These are phyloP conservation scores for Parasteatoda tepidariorum DNA, from an alignment of 1,140 invertebrate genomes.

Conservation along the genomic window DNA sequence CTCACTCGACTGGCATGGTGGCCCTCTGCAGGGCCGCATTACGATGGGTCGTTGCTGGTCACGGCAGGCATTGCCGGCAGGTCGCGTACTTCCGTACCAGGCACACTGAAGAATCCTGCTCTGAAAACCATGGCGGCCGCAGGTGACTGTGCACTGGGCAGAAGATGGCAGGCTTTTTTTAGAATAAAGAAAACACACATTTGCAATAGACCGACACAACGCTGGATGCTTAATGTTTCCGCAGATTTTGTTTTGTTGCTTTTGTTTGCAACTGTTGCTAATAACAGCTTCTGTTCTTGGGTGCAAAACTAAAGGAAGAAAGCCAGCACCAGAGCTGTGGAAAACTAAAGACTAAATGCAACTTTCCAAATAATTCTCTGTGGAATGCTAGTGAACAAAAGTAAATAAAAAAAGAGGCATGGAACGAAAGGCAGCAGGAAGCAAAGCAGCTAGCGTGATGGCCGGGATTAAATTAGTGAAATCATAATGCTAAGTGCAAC, in stretches of 20 bases:
- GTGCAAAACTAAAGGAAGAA: too few species aligned
- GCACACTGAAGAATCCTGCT: constrained; percentile 88
- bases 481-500: too few species aligned
- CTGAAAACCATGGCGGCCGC: constrained; percentile 79
- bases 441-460: too few species aligned
- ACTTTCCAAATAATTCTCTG: too few species aligned
- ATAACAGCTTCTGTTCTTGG: too few species aligned
- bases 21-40: constrained; percentile 79
- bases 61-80: constrained; percentile 84
- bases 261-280: too few species aligned
- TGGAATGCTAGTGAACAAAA: too few species aligned
- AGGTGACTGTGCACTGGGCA: constrained; percentile 80
- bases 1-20: constrained; percentile 73
- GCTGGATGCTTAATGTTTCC: constrained; percentile 42
- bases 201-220: constrained; percentile 32
- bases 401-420: too few species aligned
- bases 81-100: constrained; percentile 84
- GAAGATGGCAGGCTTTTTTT: constrained; percentile 25
- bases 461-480: too few species aligned
- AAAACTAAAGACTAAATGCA: too few species aligned
- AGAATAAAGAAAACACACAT: constrained; percentile 40
- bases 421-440: too few species aligned
- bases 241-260: neutral
- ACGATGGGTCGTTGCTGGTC: constrained; percentile 79
- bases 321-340: too few species aligned